A percentile compares a stretch with the other conserved stretches of the same genome.
phyloP scores from a whole-genome alignment of 2,113 vertebrate species.

The Alethe castanea region DNA sequence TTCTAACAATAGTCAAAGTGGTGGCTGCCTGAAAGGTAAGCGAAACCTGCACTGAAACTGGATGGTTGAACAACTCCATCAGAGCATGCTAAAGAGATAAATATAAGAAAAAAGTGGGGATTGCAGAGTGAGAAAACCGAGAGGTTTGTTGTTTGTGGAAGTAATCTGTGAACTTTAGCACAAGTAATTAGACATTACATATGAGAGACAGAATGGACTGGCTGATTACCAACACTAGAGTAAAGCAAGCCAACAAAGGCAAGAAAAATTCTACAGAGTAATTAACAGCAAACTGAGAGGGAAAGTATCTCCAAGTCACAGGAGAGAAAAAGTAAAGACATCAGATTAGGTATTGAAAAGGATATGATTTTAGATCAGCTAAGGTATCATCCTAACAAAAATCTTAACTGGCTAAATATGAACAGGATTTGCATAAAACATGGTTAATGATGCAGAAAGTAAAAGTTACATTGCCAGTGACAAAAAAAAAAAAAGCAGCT shows the following conservation, averaged over 20 bases:
- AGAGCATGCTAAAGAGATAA: not conserved
- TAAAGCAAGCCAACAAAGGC: not conserved
- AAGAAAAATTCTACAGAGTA: not conserved
- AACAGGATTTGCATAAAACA: not conserved
- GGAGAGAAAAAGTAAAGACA: not conserved
- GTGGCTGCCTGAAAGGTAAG: not conserved
- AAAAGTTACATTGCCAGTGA: not conserved
- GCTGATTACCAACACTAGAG: not conserved
- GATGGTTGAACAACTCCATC: not conserved
- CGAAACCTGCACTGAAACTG: not conserved
- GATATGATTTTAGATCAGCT: not conserved
- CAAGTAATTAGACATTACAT: not conserved
- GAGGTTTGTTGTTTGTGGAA: not conserved
- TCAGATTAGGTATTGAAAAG: not conserved
- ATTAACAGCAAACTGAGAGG: not conserved
- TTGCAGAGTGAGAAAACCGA: not conserved
- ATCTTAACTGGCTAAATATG: not conserved
- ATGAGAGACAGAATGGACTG: not conserved
- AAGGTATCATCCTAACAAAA: not conserved
- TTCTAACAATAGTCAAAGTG: not conserved
- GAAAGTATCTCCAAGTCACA: not conserved
- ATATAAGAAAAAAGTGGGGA: rapidly evolving
- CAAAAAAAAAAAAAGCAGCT: not conserved
- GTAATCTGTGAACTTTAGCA: not conserved
- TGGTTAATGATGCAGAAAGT: not conserved